Evolutionary conservation across 37 sponge, comb jelly and placozoan species (phyloP), one percentile per base, ranked within the genome.

Genomic region (Agelas oroides): DNA sequence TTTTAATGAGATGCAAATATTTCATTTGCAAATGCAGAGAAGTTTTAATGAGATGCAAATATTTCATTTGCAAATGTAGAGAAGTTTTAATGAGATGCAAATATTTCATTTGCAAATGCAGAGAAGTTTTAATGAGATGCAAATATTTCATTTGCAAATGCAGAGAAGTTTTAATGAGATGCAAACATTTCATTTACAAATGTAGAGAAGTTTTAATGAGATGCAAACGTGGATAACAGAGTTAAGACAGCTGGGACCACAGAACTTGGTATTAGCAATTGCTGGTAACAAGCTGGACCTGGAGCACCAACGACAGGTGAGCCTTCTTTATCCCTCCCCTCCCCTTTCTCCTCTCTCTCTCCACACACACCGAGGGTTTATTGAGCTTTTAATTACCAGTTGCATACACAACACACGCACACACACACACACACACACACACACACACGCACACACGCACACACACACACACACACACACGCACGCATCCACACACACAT

Each of bases 141-240:
- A 8, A 3, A 46, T 8, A 46, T 8, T 3, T 46, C 6, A 12
- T 8, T 46, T 46, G 46, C 46, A n/a, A n/a, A n/a, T n/a, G n/a
- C n/a, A n/a, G n/a, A n/a, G n/a, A n/a, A n/a, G n/a, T n/a, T n/a
- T n/a, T n/a, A n/a, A n/a, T n/a, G n/a, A n/a, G n/a, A n/a, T n/a
- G n/a, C n/a, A n/a, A n/a, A n/a, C n/a, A n/a, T n/a, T n/a, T n/a
- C n/a, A n/a, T n/a, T n/a, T n/a, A n/a, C 23, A 54, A 27, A 57
- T 17, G 12, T 57, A 86, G 81, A 72, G 71, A 60, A 76, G 76
- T 57, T 94, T 94, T 73, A 73, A 68, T 24, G 88, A 79, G 80
- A 87, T 94, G 91, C 82, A 94, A 53, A 69, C 65, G 0, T 94
- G 94, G 94, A 83, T 94, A 16, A 79, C 83, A 38, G 94, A 94